phyloP scores from a whole-genome alignment of 2,888 invertebrate species.

The Mesorhabditis sp. region DNA sequence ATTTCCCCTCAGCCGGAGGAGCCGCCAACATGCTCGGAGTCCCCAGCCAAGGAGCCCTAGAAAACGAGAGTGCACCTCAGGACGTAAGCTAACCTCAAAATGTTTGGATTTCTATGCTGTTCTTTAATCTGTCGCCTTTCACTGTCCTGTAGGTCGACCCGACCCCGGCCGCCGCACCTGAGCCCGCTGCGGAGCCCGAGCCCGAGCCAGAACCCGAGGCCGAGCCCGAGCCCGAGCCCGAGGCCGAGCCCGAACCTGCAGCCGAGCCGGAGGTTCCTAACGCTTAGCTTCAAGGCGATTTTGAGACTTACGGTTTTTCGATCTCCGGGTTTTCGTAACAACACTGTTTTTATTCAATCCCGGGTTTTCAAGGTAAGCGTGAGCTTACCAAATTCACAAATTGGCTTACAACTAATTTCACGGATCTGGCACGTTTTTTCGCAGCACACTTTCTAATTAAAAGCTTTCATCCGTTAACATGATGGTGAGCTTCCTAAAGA shows the following conservation, averaged over 20 bases:
- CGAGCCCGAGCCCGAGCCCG: constrained; percentile 8
- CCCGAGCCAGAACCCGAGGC: constrained; percentile 6
- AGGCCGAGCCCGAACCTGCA: constrained; percentile 9
- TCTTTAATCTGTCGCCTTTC: neutral
- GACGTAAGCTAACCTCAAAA: neutral
- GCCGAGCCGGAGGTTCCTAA: constrained; percentile 5
- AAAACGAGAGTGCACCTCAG: neutral
- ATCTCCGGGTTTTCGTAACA: neutral
- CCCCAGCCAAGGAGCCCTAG: neutral
- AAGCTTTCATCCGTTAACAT: no score
- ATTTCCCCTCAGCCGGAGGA: neutral
- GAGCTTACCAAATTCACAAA: no score
- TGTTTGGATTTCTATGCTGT: no score
- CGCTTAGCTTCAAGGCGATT: neutral
- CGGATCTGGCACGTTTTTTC: no score
- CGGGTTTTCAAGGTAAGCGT: no score
- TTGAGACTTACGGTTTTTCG: neutral
- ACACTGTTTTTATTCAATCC: no score
- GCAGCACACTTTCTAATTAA: no score
- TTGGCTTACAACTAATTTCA: no score
- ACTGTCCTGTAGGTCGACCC: neutral
- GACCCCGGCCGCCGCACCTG: neutral
- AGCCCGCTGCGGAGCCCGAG: neutral
- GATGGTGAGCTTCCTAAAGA: no score
- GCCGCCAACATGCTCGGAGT: neutral